phyloP scores from a whole-genome alignment of 2,888 invertebrate species.

The Lissonota sp. region DNA sequence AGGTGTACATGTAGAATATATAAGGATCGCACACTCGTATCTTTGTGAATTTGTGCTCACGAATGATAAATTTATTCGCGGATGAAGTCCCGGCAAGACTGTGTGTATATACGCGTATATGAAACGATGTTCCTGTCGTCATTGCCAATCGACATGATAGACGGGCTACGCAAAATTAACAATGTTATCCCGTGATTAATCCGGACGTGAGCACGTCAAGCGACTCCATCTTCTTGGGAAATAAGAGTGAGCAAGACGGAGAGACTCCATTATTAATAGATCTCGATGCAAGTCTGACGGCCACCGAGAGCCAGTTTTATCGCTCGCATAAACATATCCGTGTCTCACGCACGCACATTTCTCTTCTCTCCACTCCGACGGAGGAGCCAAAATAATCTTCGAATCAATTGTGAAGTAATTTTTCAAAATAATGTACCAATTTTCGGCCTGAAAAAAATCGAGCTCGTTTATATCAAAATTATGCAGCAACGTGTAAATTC shows the following conservation, averaged over 20 bases:
- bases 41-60: constrained; percentile 26
- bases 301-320: constrained; percentile 6
- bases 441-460: too few species aligned
- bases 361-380: too few species aligned
- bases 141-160: constrained; percentile 66
- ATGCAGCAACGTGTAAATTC: too few species aligned
- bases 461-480: too few species aligned
- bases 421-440: too few species aligned
- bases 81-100: background rate
- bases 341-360: background rate
- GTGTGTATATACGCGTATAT: background rate
- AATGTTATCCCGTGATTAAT: constrained; percentile 77
- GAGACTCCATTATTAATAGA: constrained; percentile 60
- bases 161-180: constrained; percentile 71
- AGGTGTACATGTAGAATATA: background rate
- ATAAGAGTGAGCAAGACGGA: constrained; percentile 1
- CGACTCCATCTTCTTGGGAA: constrained; percentile 20
- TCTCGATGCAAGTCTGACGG: constrained; percentile 53
- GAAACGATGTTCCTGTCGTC: constrained; percentile 45
- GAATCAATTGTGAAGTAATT: too few species aligned
- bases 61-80: constrained; percentile 54
- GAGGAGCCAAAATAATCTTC: too few species aligned
- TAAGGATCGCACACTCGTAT: constrained; percentile 16
- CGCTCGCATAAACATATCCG: background rate
- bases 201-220: constrained; percentile 61